Percentiles rank a stretch among this genome's conserved stretches.
These are phyloP conservation scores for Melinaea marsaeus DNA, from an alignment of 2,888 invertebrate species.

Conservation along the genomic window DNA sequence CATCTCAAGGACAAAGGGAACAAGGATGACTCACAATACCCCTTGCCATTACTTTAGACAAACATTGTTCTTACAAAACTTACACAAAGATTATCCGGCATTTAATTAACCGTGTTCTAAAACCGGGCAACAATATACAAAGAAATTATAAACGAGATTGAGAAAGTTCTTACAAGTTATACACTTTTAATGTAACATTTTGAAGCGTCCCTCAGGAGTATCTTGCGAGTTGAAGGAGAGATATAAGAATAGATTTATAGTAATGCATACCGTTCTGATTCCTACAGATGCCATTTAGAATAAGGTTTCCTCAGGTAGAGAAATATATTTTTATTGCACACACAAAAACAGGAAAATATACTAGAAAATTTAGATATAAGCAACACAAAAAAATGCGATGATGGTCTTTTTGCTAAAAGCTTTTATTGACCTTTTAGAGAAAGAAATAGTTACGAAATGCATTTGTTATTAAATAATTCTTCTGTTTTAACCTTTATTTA, in stretches of 20 bases:
- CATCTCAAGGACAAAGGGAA: background rate
- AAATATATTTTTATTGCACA: too few relatives aligned
- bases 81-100: conserved; percentile 6
- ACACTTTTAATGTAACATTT: background rate
- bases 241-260: background rate
- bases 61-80: conserved; percentile 3
- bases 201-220: background rate
- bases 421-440: too few relatives aligned
- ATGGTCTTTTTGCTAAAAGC: too few relatives aligned
- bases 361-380: too few relatives aligned
- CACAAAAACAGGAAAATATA: too few relatives aligned
- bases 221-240: background rate
- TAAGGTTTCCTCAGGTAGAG: too few relatives aligned
- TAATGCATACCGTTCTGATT: background rate
- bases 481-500: too few relatives aligned
- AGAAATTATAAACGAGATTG: conserved; percentile 5
- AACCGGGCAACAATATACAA: conserved; percentile 5
- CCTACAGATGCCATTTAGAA: too few relatives aligned
- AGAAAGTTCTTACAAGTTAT: background rate
- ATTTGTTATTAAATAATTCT: too few relatives aligned
- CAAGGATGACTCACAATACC: background rate
- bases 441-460: too few relatives aligned
- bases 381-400: too few relatives aligned
- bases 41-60: conserved; percentile 5
- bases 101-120: conserved; percentile 6